A percentile compares a stretch with the other conserved stretches of the same genome.
Conservation (phyloP, 2,888 invertebrate genomes). For the Phyllotreta cruciferae region DNA sequence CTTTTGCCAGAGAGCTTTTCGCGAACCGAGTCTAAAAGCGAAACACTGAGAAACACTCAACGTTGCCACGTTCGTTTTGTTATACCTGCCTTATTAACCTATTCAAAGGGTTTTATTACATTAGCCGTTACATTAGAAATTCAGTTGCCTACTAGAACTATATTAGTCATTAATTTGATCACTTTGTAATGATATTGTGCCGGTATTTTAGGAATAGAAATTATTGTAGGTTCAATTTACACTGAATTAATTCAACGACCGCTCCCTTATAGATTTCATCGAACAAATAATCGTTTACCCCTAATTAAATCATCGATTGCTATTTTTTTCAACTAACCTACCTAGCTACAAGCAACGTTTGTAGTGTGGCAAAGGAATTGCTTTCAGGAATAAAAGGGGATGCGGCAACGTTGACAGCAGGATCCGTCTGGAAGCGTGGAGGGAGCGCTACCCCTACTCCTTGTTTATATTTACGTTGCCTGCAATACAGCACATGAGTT, state of each 20-base stretch:
- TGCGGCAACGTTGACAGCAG: slow-evolving; percentile 16
- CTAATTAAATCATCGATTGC: too few relatives aligned
- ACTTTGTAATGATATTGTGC: too few relatives aligned
- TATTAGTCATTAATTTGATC: not conserved
- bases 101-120: slow-evolving; percentile 4
- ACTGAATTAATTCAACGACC: too few relatives aligned
- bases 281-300: too few relatives aligned
- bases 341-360: not conserved
- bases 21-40: slow-evolving; percentile 30
- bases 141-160: not conserved
- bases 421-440: slow-evolving; percentile 9
- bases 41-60: slow-evolving; percentile 32
- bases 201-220: too few relatives aligned
- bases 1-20: slow-evolving; percentile 22
- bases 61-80: slow-evolving; percentile 10
- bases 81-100: not conserved
- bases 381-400: not conserved
- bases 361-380: not conserved
- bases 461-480: slow-evolving; percentile 59
- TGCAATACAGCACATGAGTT: slow-evolving; percentile 52
- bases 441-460: slow-evolving; percentile 51
- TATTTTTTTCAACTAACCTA: too few relatives aligned
- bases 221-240: too few relatives aligned
- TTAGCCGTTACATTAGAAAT: not conserved
- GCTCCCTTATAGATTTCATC: too few relatives aligned